phyloP scores from a whole-genome alignment of 2,888 invertebrate genomes.

The Hofmannophila pseudospretella region DNA sequence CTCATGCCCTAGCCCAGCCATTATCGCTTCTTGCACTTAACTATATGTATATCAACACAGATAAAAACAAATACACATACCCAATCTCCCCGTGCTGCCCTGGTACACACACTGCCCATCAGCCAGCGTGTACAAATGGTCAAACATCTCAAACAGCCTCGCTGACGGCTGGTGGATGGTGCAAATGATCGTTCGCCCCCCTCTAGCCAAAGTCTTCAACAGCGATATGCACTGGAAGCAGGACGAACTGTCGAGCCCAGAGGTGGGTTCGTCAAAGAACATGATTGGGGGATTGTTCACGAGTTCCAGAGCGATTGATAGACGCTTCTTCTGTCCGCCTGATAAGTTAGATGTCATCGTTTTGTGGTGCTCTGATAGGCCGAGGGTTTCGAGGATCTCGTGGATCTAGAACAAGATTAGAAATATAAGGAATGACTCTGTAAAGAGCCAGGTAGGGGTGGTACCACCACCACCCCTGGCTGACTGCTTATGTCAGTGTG shows the following conservation, averaged over 20 bases:
- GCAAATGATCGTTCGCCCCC: slow-evolving; percentile 95
- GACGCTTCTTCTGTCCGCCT: slow-evolving; percentile 96
- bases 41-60: too few relatives aligned
- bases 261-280: slow-evolving; percentile 99
- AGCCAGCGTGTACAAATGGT: slow-evolving; percentile 94
- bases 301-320: slow-evolving; percentile 95
- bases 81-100: slow-evolving; percentile 90
- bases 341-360: slow-evolving; percentile 95
- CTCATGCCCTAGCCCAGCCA: too few relatives aligned
- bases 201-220: slow-evolving; percentile 91
- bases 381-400: slow-evolving; percentile 93
- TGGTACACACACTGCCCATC: slow-evolving; percentile 97
- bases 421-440: too few relatives aligned
- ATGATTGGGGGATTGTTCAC: slow-evolving; percentile 98
- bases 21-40: too few relatives aligned
- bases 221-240: slow-evolving; percentile 96
- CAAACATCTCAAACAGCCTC: slow-evolving; percentile 97
- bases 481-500: too few relatives aligned
- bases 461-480: too few relatives aligned
- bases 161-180: slow-evolving; percentile 99
- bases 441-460: too few relatives aligned
- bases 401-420: slow-evolving; percentile 85
- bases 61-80: too few relatives aligned
- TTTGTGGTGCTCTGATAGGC: slow-evolving; percentile 89
- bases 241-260: slow-evolving; percentile 96